phyloP scores from a whole-genome alignment of 2,113 vertebrate genomes.

The Notarius lentiginosus region DNA sequence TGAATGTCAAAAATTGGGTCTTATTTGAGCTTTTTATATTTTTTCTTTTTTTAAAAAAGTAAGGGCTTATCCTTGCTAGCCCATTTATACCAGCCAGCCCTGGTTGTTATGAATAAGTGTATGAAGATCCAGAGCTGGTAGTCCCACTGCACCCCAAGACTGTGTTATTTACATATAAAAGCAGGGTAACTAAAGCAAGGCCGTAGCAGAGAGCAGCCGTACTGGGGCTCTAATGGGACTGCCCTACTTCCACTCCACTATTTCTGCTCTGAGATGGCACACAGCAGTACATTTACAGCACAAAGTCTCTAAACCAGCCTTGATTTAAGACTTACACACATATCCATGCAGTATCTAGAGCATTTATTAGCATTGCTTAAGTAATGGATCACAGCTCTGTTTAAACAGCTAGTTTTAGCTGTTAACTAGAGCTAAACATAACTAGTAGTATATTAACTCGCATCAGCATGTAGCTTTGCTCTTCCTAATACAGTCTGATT shows the following conservation, averaged over 20 bases:
- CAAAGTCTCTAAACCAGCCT: slow-evolving; percentile 11
- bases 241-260: slow-evolving; percentile 35
- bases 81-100: neutral
- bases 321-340: neutral
- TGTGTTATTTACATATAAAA: slow-evolving; percentile 40
- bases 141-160: neutral
- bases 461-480: neutral
- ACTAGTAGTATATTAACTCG: neutral
- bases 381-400: neutral
- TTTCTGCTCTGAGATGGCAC: slow-evolving; percentile 34
- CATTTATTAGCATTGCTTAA: neutral
- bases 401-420: neutral
- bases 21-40: neutral
- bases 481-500: neutral
- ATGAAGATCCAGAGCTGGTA: neutral
- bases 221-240: slow-evolving; percentile 7
- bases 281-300: slow-evolving; percentile 3
- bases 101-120: neutral
- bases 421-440: neutral
- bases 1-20: neutral
- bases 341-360: neutral
- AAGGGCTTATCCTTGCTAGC: neutral
- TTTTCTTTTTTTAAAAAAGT: neutral
- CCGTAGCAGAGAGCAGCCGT: slow-evolving; percentile 20
- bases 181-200: slow-evolving; percentile 21